phyloP scores from a whole-genome alignment of 23 tunicate genomes.

The Styela clava region DNA sequence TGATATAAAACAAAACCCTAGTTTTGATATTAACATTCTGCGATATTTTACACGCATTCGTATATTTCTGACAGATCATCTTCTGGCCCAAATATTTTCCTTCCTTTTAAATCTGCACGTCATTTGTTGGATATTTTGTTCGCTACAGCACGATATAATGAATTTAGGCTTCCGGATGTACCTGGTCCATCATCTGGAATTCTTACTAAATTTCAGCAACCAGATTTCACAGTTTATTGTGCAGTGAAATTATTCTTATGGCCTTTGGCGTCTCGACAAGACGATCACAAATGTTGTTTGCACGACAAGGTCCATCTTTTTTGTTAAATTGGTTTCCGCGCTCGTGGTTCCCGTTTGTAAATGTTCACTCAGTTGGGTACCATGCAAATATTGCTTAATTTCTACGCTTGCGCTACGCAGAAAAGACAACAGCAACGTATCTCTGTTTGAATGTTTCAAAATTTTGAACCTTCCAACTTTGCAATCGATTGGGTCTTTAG shows the following conservation, averaged over 20 bases:
- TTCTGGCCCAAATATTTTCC: too few species aligned
- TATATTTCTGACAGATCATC: background rate
- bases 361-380: background rate
- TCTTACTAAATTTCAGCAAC: background rate
- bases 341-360: background rate
- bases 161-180: too few species aligned
- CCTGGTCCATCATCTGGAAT: background rate
- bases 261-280: background rate
- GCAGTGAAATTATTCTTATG: background rate
- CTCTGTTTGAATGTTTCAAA: background rate
- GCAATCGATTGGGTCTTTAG: background rate
- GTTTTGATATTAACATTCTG: too few species aligned
- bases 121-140: too few species aligned
- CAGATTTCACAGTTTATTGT: background rate
- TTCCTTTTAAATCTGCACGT: too few species aligned
- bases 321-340: background rate
- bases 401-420: background rate
- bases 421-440: background rate
- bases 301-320: background rate
- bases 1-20: too few species aligned
- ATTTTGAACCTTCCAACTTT: background rate
- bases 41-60: too few species aligned
- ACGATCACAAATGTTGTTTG: background rate
- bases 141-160: too few species aligned
- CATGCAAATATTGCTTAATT: background rate